These are phyloP conservation scores for Spheniscus humboldti DNA, from an alignment of 2,797 vertebrate genomes.

Conservation along the genomic window DNA sequence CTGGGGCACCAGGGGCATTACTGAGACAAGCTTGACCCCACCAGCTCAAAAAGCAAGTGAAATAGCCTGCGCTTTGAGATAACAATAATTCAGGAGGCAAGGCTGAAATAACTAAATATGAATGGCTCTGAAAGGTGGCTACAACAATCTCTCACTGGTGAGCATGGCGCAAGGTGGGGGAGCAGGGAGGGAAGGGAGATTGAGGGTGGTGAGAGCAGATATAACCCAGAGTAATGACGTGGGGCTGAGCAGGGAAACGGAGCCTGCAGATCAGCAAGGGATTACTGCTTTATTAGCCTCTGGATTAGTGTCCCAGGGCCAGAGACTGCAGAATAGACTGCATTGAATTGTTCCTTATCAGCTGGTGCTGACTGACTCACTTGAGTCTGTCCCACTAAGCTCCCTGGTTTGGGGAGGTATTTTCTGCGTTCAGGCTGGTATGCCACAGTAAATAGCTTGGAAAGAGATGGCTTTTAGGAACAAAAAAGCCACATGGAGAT, in stretches of 20 bases:
- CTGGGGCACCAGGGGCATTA: background rate
- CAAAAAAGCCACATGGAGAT: background rate
- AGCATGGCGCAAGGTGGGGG: background rate
- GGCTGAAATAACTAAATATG: background rate
- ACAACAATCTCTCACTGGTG: background rate
- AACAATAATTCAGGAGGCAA: background rate
- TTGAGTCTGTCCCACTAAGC: background rate
- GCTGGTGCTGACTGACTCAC: background rate
- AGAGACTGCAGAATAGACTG: background rate
- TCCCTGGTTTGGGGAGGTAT: background rate
- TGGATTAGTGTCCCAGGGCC: slow-evolving; percentile 32
- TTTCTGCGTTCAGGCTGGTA: background rate
- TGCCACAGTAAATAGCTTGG: background rate
- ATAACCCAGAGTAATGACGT: background rate
- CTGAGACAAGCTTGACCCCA: background rate
- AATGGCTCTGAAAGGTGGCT: background rate
- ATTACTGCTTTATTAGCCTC: slow-evolving; percentile 41
- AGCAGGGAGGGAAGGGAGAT: background rate
- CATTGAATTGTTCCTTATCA: slow-evolving; percentile 17
- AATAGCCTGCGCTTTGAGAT: background rate
- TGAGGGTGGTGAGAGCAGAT: background rate
- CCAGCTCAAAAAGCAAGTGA: background rate
- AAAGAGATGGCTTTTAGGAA: background rate
- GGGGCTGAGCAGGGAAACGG: background rate
- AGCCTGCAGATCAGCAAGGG: background rate